A percentile compares a stretch with the other conserved stretches of the same genome.
These are phyloP conservation scores for Aulostomus chinensis DNA, from an alignment of 2,797 vertebrate species.

Conservation along the genomic window DNA sequence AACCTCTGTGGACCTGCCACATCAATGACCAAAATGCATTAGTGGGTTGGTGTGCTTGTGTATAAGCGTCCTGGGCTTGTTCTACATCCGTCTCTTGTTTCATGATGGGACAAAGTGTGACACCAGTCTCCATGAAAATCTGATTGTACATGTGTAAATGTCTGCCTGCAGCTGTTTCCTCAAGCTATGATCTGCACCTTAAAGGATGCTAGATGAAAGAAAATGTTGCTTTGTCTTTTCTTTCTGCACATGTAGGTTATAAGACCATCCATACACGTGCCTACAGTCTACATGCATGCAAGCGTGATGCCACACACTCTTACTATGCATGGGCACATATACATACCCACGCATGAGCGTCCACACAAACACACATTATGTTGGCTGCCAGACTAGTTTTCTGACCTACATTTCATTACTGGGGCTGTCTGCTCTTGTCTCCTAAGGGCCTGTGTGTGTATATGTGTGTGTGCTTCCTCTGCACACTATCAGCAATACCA, in stretches of 20 bases:
- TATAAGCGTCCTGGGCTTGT: too few relatives aligned
- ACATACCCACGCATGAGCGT: neutral
- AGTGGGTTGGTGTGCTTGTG: constrained; percentile 27
- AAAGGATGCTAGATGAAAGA: too few relatives aligned
- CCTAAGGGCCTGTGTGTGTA: constrained; percentile 23
- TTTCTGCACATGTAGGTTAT: constrained; percentile 20
- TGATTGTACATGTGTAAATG: constrained; percentile 10
- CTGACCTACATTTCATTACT: constrained; percentile 69
- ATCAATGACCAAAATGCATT: constrained; percentile 54
- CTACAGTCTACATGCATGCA: constrained; percentile 25
- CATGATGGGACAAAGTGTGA: too few relatives aligned
- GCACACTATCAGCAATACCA: constrained; percentile 50
- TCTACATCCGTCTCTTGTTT: too few relatives aligned
- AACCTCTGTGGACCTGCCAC: constrained; percentile 27
- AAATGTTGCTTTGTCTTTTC: too few relatives aligned
- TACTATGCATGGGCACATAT: neutral
- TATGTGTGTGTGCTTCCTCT: constrained; percentile 5
- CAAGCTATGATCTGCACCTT: neutral
- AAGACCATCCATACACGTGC: constrained; percentile 12
- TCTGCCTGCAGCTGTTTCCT: constrained; percentile 23
- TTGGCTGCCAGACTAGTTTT: constrained; percentile 35
- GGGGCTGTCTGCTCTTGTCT: constrained; percentile 51
- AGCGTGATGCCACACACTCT: too few relatives aligned
- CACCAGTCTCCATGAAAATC: constrained; percentile 8
- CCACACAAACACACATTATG: constrained; percentile 32